These are phyloP conservation scores for Acanthurus lineatus DNA, from an alignment of 2,797 vertebrate species.

Conservation along the genomic window DNA sequence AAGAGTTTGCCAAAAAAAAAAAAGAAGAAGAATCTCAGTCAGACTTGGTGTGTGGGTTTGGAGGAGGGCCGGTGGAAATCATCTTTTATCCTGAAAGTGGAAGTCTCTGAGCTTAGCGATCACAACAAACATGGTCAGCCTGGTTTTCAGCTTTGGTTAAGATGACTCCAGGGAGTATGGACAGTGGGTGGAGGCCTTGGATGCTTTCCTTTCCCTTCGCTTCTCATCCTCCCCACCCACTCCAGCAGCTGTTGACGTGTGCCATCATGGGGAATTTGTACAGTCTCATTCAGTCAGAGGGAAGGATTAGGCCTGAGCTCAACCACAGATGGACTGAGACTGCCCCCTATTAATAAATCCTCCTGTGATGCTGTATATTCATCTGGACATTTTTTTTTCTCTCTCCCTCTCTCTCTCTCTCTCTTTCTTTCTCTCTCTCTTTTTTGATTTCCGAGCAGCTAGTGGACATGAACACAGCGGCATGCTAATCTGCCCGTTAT, in stretches of 20 bases:
- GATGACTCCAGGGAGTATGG: conserved; percentile 72
- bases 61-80: conserved; percentile 62
- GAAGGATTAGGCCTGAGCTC: conserved; percentile 74
- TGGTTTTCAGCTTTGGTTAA: conserved; percentile 65
- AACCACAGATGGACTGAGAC: conserved; percentile 78
- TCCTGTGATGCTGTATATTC: conserved; percentile 71
- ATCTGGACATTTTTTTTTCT: conserved; percentile 48
- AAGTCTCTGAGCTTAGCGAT: conserved; percentile 65
- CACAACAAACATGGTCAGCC: conserved; percentile 64
- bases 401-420: background rate
- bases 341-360: conserved; percentile 81
- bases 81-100: conserved; percentile 66
- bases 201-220: conserved; percentile 44
- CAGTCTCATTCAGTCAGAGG: conserved; percentile 66
- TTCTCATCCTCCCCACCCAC: conserved; percentile 67
- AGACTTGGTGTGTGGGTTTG: conserved; percentile 69
- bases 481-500: conserved; percentile 73
- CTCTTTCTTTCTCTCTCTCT: background rate
- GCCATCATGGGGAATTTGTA: conserved; percentile 76
- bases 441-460: conserved; percentile 41
- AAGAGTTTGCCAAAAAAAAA: conserved; percentile 38
- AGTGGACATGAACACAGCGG: conserved; percentile 68
- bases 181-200: conserved; percentile 69
- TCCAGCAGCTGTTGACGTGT: conserved; percentile 72
- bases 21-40: conserved; percentile 16